Base-by-base conservation (phyloP, 2,797 vertebrate genomes). In the Pseudopleuronectes americanus region DNA sequence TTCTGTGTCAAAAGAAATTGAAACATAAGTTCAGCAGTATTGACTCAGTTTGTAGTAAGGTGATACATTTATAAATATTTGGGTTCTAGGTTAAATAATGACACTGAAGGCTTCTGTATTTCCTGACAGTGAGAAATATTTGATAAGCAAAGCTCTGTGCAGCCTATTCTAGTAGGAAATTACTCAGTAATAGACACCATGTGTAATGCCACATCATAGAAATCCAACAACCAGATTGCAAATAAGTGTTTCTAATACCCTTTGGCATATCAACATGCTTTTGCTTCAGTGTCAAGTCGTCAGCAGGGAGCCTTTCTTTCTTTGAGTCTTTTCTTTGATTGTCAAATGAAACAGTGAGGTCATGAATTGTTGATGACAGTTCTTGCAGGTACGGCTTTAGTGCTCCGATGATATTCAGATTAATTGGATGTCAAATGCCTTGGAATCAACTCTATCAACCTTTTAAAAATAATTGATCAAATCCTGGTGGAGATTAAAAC, bases 131-230 rank as follows among this genome's bases (percentile, higher is more conserved):
- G 68, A 64, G 68, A 68, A 58, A 47, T 17, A 75, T 79, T 68
- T 71, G 54, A 84, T 71, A 68, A 86, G 53, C 38, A 54, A 55
- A 72, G 56, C 13, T 56, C 53, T 38, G 41, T 54, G 23, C 41
- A 33, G 57, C n/a, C 53, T 74, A 67, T 72, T 60, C 57, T 45
- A 57, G 64, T 53, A 41, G 75, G 74, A 78, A 83, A 68, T 79
- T 52, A 76, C 74, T 83, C 72, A 51, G 64, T 83, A 87, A 88
- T 87, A 69, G 54, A 77, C 57, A 67, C 81, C 84, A 82, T 79
- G 71, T 87, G 82, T 74, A 58, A 10, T 51, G 26, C 66, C 76
- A 45, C 59, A 76, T 66, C 48, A 60, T 23, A 74, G 67, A 71
- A 83, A 79, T 67, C 57, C 58, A 64, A 59, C 60, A 43, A 33